These are phyloP conservation scores for Gnathonemus longibarbis DNA, from an alignment of 2,113 vertebrate genomes.

Conservation along the genomic window DNA sequence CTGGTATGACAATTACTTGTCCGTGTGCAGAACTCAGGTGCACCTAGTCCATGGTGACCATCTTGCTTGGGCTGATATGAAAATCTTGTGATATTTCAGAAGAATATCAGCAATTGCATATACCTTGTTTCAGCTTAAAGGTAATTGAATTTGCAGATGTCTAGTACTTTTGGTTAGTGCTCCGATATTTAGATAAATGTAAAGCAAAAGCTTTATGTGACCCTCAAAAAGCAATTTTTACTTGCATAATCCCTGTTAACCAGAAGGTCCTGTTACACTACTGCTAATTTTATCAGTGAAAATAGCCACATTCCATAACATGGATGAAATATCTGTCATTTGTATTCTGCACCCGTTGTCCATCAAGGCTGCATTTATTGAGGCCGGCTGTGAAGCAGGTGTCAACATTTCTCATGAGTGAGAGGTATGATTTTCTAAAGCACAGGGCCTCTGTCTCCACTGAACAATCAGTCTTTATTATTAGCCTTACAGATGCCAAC, in stretches of 20 bases:
- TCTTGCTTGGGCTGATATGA: not conserved
- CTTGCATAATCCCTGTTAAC: not conserved
- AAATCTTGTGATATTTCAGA: not conserved
- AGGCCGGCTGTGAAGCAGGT: not conserved
- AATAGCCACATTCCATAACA: not conserved
- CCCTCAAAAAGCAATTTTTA: not conserved
- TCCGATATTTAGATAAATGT: not conserved
- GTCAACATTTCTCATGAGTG: conserved; percentile 3
- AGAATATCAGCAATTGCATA: not conserved
- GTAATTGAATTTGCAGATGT: not conserved
- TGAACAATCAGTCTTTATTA: not conserved
- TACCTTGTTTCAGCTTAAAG: not conserved
- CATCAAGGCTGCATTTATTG: conserved; percentile 1
- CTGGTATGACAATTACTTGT: not conserved
- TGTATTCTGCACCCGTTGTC: not conserved
- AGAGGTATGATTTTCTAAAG: conserved; percentile 3
- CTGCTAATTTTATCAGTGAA: not conserved
- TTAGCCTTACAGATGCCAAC: not conserved
- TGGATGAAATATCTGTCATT: not conserved
- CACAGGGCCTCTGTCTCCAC: not conserved
- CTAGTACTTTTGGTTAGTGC: not conserved
- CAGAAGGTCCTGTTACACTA: not conserved
- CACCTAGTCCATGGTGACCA: not conserved
- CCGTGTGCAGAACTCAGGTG: not conserved
- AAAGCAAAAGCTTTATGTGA: not conserved